Base-by-base conservation (phyloP, 2,113 vertebrate genomes). In the Axis porcinus region DNA sequence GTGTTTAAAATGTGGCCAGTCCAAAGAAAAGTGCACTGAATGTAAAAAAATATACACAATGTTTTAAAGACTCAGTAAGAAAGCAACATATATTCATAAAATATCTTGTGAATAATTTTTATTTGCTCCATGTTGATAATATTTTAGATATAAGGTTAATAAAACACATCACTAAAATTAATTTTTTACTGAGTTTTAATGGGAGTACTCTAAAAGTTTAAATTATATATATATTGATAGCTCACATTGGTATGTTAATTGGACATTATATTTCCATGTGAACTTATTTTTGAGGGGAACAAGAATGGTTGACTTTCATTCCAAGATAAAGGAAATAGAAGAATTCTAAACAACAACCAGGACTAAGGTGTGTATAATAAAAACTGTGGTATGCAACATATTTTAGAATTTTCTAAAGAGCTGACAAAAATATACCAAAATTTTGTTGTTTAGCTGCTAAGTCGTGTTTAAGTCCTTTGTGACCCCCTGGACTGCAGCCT, bases 71-170 rank as follows among this genome's bases (percentile, higher is more conserved):
- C 10, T 62, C 33, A 28, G 3, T 82, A 50, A 83, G 28, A 83
- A 94, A 86, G 28, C 13, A 85, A 5, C 2, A 28, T 3, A 62
- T 43, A 43, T 25, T 43, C 21, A 43, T 52, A 67, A 91, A 93
- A 33, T 83, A 60, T 16, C 14, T 70, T 83, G 21, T 21, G 55
- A 89, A 81, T 74, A 60, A 82, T 60, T 60, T 50, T 70, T 45
- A 84, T 14, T 60, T 87, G 54, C 90, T 70, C 52, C 10, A 67
- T 84, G 47, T 15, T 67, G 57, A 90, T 60, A 36, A 21, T 83
- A 79, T 82, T 76, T 92, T 95, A 92, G 33, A 50, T 64, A 40
- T 93, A 74, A 74, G 15, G 88, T 91, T 92, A 97, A 79, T 84
- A 84, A 95, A 94, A 91, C 50, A 6, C 27, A 67, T 40, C 86